Evolutionary conservation across 1,140 invertebrate species (phyloP).

Genomic region (Heliconius himera): DNA sequence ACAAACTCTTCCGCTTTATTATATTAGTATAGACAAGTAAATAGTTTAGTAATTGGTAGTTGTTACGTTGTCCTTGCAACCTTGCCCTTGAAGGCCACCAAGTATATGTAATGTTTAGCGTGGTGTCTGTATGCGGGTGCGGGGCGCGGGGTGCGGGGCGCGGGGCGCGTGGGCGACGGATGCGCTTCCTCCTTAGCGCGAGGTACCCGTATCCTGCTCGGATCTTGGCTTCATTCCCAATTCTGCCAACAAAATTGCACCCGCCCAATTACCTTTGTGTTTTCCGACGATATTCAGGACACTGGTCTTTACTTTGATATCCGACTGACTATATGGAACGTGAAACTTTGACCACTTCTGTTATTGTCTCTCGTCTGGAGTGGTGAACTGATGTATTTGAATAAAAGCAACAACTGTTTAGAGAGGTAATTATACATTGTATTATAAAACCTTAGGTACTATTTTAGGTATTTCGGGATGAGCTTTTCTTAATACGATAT

Average conservation of each 20-base stretch:
- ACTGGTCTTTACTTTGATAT: not conserved
- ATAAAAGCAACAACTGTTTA: not conserved
- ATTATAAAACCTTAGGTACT: not conserved
- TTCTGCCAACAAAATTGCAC: slow-evolving; percentile 33
- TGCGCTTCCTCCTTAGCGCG: slow-evolving; percentile 68
- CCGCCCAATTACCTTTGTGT: not conserved
- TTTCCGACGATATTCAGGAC: not conserved
- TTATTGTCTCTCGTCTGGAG: not conserved
- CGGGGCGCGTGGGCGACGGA: slow-evolving; percentile 53
- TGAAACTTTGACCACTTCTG: not conserved
- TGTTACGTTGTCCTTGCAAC: not conserved
- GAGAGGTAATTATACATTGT: not conserved
- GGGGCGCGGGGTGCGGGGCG: slow-evolving; percentile 37
- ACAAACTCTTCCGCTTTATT: no score
- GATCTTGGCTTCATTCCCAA: slow-evolving; percentile 46
- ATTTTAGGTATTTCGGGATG: not conserved
- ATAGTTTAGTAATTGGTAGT: not conserved
- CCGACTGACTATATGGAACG: no score
- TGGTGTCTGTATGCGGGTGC: slow-evolving; percentile 7
- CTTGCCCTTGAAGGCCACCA: slow-evolving; percentile 42
- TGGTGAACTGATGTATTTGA: not conserved
- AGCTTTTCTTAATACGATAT: no score
- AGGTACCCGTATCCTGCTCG: slow-evolving; percentile 61
- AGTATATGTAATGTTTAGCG: not conserved
- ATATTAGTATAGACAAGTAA: not conserved